Conservation (phyloP, 2,113 vertebrate genomes). For the Fukomys damarensis region DNA sequence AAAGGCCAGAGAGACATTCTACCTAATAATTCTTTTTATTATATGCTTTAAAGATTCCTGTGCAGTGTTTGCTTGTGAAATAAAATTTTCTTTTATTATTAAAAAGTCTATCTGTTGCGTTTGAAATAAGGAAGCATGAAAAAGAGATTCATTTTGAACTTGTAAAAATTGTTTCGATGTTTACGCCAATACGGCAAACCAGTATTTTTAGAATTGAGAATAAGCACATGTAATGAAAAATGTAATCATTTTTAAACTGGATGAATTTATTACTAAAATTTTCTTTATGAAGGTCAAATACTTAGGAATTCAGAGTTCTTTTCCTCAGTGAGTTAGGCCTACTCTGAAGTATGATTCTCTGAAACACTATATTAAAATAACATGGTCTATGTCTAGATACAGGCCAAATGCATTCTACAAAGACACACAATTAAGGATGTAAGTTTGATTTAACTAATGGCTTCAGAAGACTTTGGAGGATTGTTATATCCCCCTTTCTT, state of each 20-base stretch:
- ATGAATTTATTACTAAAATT: constrained; percentile 50
- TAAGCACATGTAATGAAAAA: constrained; percentile 51
- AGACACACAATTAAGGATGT: not conserved
- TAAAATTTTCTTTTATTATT: constrained; percentile 44
- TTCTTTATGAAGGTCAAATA: constrained; percentile 40
- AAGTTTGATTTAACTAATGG: not conserved
- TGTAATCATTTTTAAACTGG: constrained; percentile 37
- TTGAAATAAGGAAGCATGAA: constrained; percentile 43
- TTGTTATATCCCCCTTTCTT: accelerated
- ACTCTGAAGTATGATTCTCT: not conserved
- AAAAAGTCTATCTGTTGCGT: constrained; percentile 11
- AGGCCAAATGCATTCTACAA: not conserved
- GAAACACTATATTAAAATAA: not conserved
- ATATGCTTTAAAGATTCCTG: constrained; percentile 40
- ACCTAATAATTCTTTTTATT: constrained; percentile 43
- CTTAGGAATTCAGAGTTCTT: constrained; percentile 10
- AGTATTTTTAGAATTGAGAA: constrained; percentile 57
- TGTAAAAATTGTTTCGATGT: constrained; percentile 62
- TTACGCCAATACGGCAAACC: constrained; percentile 43
- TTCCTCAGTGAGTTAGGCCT: not conserved
- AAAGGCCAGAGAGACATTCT: constrained; percentile 35
- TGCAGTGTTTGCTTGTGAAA: constrained; percentile 13
- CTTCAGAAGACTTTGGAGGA: not conserved
- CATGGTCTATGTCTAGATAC: not conserved
- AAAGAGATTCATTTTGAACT: constrained; percentile 54